Evolutionary conservation across 2,888 invertebrate genomes (phyloP), one percentile per base, ranked within the genome.

Genomic region (Drosophila antonietae): DNA sequence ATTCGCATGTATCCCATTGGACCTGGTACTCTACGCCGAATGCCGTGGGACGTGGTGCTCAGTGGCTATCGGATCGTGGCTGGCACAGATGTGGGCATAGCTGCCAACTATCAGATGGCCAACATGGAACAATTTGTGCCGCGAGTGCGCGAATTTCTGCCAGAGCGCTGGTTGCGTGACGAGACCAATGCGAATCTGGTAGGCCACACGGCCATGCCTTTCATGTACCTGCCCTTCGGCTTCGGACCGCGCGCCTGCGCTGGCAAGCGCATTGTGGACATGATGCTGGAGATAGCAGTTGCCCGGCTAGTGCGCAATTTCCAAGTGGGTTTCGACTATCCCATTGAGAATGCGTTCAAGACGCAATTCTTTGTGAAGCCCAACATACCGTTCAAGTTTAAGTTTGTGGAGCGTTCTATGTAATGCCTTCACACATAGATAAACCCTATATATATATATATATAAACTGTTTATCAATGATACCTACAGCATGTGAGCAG

Each of bases 261-360:
- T 66, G 96, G 96, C 7, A 94, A 95, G 86, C 93, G 96, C 85
- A 95, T 97, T 78, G 96, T 96, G 0, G 95, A 96, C 85, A 92
- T 96, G 80, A 96, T 96, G 90, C 93, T 96, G 72, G 94, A 95
- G 89, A 93, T 93, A 14, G 91, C 95, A 0, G 76, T 94, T 14
- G 93, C 94, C 35, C 93, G 91, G 78, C 72, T 92, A 61, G 83
- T 94, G 35, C 91, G 93, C 23, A 93, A 93, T 71, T 94, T 93
- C 72, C 64, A 88, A 1, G 78, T 93, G 15, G 92, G 92, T 51
- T 93, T 92, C 85, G 90, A 93, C n/a, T 91, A 92, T 73, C 81
- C 90, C n/a, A 91, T 92, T 3, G 86, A 90, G 18, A 84, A 91
- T 53, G 91, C 91, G 0, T 91, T 91, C 60, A 80, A 78, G 39